Evolutionary conservation across 2,888 invertebrate species (phyloP).

Genomic region (Protodeltote pygarga): DNA sequence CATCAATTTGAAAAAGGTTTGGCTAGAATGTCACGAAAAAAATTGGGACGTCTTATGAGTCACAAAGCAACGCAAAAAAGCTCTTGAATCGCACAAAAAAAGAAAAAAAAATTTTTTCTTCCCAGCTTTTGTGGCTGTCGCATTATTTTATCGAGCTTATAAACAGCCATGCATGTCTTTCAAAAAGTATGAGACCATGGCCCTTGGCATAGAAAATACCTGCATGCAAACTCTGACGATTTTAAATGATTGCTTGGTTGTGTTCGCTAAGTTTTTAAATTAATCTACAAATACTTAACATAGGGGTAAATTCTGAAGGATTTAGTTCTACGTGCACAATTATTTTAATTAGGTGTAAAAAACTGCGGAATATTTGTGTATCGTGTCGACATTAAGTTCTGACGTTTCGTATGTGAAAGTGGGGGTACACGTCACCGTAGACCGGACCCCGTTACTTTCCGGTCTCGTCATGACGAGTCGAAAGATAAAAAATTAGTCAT

Average conservation of each 20-base stretch:
- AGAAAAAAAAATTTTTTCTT: conserved; percentile 14
- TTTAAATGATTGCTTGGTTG: conserved; percentile 15
- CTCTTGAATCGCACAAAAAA: too few relatives aligned
- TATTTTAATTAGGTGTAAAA: conserved; percentile 4
- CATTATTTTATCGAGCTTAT: conserved; percentile 35
- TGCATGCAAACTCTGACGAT: conserved; percentile 32
- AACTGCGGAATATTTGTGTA: neutral
- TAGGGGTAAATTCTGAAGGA: neutral
- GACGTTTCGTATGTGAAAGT: neutral
- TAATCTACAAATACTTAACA: conserved; percentile 3
- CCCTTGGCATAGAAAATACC: conserved; percentile 46
- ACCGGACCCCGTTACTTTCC: conserved; percentile 24
- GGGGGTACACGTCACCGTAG: conserved; percentile 22
- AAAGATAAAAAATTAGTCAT: conserved; percentile 33
- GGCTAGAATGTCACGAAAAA: conserved; percentile 25
- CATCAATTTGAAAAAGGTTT: too few relatives aligned
- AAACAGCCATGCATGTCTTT: conserved; percentile 27
- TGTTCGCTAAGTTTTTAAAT: conserved; percentile 6
- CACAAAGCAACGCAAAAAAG: too few relatives aligned
- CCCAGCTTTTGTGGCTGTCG: conserved; percentile 23
- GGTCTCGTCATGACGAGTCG: conserved; percentile 22
- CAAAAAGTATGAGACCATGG: conserved; percentile 38
- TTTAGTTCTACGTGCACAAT: too few relatives aligned
- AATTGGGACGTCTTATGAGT: conserved; percentile 26
- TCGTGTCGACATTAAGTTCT: neutral